Evolutionary conservation across 2,797 vertebrate genomes (phyloP), one percentile per base, ranked within the genome.

Genomic region (Clarias platycephalus): DNA sequence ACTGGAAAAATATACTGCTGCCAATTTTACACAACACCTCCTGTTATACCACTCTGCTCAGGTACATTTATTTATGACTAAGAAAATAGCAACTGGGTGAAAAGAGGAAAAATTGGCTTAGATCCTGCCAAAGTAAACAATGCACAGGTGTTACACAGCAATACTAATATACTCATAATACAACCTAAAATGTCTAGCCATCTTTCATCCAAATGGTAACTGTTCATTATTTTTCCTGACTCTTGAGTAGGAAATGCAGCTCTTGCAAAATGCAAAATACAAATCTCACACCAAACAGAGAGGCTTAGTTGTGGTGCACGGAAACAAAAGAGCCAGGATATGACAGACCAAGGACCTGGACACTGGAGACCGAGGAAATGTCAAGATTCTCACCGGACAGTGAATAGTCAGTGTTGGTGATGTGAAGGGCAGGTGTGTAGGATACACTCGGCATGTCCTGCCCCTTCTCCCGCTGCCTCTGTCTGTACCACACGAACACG

Each of bases 381-480:
- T 34, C 1, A 44, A 10, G 4, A 71, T 12, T 86, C 95, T 96
- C 93, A 99, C 98, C 98, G 87, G 97, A 98, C 88, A 99, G 96
- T 63, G 97, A 97, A 91, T 97, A 98, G 95, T 99, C 97, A 12
- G 97, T 96, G 94, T 95, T 98, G 92, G 94, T 96, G 91, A 98
- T 96, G 92, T 97, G 96, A 95, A 98, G 95, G 72, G 96, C 97
- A 66, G 98, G 97, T 0, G 97, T 97, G 90, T 99, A 99, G 80
- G 98, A 97, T 86, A 99, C 97, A 53, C 96, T 98, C 84, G 98
- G 97, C 94, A 98, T 97, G 90, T 99, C 97, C 2, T 97, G 97
- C 55, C 96, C 97, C 89, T 99, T 99, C 86, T 98, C 97, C 93
- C 97, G 95, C 93, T 98, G 97, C 80, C 95, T 95, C 92, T 96